Percentiles rank a stretch among this genome's conserved stretches.
These are phyloP conservation scores for Dendrolimus kikuchii DNA, from an alignment of 1,140 invertebrate genomes.

Conservation along the genomic window DNA sequence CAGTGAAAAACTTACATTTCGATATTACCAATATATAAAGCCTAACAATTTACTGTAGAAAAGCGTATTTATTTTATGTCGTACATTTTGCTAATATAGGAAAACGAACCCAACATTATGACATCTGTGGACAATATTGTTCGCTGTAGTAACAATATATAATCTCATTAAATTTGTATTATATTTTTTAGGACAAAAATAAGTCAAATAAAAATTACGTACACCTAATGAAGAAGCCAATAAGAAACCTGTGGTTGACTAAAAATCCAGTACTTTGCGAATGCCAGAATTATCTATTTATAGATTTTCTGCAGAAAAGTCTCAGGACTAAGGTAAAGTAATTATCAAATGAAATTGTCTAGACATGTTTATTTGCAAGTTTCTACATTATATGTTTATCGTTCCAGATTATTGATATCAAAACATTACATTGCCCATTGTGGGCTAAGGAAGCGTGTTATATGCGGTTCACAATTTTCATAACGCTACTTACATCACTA, in stretches of 20 bases:
- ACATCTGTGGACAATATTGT: no score
- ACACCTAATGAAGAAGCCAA: conserved; percentile 31
- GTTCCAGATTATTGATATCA: conserved; percentile 46
- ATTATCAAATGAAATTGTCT: conserved; percentile 6
- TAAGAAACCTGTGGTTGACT: conserved; percentile 45
- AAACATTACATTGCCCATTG: conserved; percentile 30
- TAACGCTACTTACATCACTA: conserved; percentile 22
- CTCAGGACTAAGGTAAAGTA: conserved; percentile 36
- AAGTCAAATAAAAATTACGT: conserved; percentile 18
- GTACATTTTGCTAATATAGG: no score
- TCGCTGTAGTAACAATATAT: background rate
- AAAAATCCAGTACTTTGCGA: conserved; percentile 42
- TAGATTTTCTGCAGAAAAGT: conserved; percentile 31
- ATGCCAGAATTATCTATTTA: conserved; percentile 44
- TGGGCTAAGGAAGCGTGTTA: conserved; percentile 37
- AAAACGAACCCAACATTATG: no score
- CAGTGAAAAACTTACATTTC: no score
- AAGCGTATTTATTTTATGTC: no score
- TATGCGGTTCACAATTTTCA: conserved; percentile 29
- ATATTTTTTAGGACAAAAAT: conserved; percentile 29
- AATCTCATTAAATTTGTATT: conserved; percentile 4
- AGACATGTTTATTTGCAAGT: conserved; percentile 1
- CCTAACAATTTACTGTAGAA: no score
- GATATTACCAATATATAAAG: no score
- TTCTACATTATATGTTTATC: conserved; percentile 9